Evolutionary conservation across 2,797 vertebrate genomes (phyloP).

Genomic region (Chromobotia macracanthus): DNA sequence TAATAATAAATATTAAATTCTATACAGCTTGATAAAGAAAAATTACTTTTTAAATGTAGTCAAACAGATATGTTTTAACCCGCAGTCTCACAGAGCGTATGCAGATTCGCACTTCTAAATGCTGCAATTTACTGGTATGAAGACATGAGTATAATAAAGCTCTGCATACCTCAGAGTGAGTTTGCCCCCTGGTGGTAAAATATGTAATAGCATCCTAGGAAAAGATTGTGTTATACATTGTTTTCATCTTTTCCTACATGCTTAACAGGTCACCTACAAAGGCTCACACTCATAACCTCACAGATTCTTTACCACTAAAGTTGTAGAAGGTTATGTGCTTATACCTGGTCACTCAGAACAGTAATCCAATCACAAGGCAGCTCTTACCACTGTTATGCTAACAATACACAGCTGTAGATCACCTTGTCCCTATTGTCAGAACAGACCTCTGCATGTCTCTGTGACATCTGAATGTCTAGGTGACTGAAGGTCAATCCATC

Average conservation of each 20-base stretch:
- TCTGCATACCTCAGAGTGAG: constrained; percentile 55
- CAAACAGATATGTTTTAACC: background rate
- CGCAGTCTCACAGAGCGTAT: background rate
- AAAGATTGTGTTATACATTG: background rate
- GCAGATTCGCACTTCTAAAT: background rate
- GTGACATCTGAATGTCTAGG: background rate
- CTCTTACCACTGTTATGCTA: background rate
- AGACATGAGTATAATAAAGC: no score
- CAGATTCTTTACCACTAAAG: background rate
- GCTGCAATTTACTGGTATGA: background rate
- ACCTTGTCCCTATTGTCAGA: background rate
- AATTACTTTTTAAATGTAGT: background rate
- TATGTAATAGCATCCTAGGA: constrained; percentile 56
- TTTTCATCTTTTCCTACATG: background rate
- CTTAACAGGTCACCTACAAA: background rate
- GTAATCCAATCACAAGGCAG: background rate
- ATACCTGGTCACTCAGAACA: background rate
- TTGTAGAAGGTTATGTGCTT: background rate
- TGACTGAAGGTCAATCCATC: background rate
- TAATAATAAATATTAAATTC: background rate
- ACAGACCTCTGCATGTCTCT: background rate
- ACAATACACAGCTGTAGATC: background rate
- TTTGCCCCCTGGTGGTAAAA: constrained; percentile 73
- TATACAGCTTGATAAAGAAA: background rate
- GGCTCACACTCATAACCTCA: background rate